Evolutionary conservation across 1,140 invertebrate species (phyloP).

Genomic region (Temnothorax nylanderi): DNA sequence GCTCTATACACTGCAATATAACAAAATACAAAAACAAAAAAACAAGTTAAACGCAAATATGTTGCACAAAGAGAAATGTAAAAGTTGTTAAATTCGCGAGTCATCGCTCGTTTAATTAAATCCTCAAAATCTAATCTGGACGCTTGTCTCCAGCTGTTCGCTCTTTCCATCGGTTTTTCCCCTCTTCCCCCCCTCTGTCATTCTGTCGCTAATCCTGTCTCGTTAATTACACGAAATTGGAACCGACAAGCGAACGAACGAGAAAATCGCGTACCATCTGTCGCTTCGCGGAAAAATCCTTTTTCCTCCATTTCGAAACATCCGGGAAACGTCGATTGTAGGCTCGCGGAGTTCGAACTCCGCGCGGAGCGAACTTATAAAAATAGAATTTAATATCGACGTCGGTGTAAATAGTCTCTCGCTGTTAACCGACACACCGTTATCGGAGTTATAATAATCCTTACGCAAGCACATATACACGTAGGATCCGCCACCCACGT

Average conservation of each 20-base stretch:
- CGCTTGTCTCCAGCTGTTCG: neutral
- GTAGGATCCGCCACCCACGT: neutral
- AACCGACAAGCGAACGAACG: constrained; percentile 4
- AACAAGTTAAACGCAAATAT: neutral
- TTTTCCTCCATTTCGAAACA: neutral
- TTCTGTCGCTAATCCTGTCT: constrained; percentile 2
- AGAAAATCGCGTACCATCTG: neutral
- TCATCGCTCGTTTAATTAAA: constrained; percentile 37
- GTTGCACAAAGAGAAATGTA: neutral
- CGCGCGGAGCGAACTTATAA: neutral
- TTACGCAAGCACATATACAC: neutral
- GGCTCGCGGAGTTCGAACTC: neutral
- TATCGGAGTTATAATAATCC: constrained; percentile 58
- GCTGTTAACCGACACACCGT: neutral
- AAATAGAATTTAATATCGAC: constrained; percentile 68
- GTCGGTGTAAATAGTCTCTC: constrained; percentile 34
- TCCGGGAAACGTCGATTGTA: constrained; percentile 5
- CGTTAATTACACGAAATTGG: constrained; percentile 63
- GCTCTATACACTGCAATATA: neutral
- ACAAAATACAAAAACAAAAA: neutral
- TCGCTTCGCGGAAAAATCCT: constrained; percentile 3
- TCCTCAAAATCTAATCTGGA: constrained; percentile 29
- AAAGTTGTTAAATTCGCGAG: neutral
- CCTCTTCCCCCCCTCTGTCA: neutral
- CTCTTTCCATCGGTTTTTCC: constrained; percentile 19